A percentile compares a stretch with the other conserved stretches of the same genome.
Evolutionary conservation across 2,888 invertebrate genomes (phyloP).

Genomic region (Ichneumon xanthorius): DNA sequence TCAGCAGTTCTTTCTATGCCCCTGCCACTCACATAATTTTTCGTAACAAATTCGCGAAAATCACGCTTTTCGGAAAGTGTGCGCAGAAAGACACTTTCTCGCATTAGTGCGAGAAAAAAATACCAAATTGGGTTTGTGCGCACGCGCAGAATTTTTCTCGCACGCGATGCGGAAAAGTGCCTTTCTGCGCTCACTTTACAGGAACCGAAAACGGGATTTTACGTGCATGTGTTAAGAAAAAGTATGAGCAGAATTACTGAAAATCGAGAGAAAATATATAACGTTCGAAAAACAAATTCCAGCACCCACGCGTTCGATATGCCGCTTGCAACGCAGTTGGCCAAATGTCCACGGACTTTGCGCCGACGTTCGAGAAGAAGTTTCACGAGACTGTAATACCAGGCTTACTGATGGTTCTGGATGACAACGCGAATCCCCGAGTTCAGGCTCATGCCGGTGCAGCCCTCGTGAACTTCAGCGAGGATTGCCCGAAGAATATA

Average conservation of each 20-base stretch:
- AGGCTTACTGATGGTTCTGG: conserved; percentile 94
- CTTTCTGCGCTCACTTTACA: too few relatives aligned
- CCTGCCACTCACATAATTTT: too few relatives aligned
- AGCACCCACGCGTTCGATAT: conserved; percentile 97
- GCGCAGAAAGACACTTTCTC: too few relatives aligned
- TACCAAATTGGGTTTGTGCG: too few relatives aligned
- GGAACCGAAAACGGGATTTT: too few relatives aligned
- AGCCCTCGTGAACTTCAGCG: conserved; percentile 99
- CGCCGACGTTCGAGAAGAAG: conserved; percentile 98
- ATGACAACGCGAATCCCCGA: conserved; percentile 96
- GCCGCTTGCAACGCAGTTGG: conserved; percentile 99
- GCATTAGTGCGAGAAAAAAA: too few relatives aligned
- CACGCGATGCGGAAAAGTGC: too few relatives aligned
- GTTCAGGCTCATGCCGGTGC: conserved; percentile 95
- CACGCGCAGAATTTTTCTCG: too few relatives aligned
- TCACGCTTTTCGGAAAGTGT: too few relatives aligned
- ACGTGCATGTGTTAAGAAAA: not conserved
- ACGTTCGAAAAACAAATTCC: conserved; percentile 70
- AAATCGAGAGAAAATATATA: not conserved
- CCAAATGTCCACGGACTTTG: conserved; percentile 99
- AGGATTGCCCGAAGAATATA: conserved; percentile 98
- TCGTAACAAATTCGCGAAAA: too few relatives aligned
- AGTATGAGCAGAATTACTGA: not conserved
- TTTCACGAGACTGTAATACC: conserved; percentile 98
- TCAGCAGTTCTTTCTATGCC: too few relatives aligned